Base-by-base conservation (phyloP, 2,888 invertebrate species). In the Lochmaea crataegi region DNA sequence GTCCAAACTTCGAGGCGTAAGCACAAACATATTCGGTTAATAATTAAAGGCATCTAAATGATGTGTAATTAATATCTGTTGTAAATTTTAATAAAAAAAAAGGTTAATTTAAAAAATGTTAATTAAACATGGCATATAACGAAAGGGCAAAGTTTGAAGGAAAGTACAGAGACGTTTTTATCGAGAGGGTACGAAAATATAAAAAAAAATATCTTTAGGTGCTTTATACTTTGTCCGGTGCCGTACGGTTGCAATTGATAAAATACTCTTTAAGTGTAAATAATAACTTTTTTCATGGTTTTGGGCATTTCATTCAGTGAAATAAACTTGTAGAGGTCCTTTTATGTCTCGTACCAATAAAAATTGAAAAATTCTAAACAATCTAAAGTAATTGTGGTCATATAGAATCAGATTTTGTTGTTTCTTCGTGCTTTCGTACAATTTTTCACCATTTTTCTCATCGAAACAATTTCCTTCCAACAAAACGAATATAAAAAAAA, bases 71-170 rank as follows among this genome's bases (percentile, higher is more conserved):
- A 80, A 80, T 80, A 78, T 78, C 76, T 73, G 65, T 65, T 76
- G 74, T 74, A 74, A 78, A 68, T 61, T 10, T 16, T n/a, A 48
- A 67, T 9, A 56, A 11, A 66, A 78, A 73, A 45, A 66, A 79
- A 78, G 78, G 78, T 80, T 78, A 79, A 78, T 80, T 80, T 78
- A 38, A 77, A 78, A 79, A 78, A 78, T 79, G 78, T 78, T 80
- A 79, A 80, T 80, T 79, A 79, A 80, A 61, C 64, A 61, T 60
- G 61, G 42, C 42, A n/a, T 4, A 14, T 12, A 26, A 26, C 56
- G 18, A 56, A 22, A 38, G 38, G 38, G 38, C 3, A 60, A 60
- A 60, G 38, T 60, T 38, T 32, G n/a, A 60, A 60, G 38, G n/a
- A 60, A 14, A n/a, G 2, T 38, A 12, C 60, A 60, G 60, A 5